These are phyloP conservation scores for Drosophila kurseongensis DNA, from an alignment of 1,140 invertebrate species.

Conservation along the genomic window DNA sequence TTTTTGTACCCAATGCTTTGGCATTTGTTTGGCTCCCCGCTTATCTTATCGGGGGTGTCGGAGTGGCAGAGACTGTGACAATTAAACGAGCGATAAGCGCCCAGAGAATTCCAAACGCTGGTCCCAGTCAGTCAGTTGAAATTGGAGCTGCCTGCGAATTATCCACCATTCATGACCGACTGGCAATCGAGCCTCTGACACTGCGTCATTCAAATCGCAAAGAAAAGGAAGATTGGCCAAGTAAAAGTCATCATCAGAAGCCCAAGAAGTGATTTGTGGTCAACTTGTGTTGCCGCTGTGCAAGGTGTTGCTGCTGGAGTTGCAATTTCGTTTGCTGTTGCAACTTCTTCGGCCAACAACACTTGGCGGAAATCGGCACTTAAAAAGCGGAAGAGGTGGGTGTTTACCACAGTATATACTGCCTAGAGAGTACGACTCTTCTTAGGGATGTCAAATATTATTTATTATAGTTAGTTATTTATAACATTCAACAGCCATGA, in stretches of 20 bases:
- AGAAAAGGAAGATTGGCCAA: background rate
- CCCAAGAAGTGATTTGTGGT: slow-evolving; percentile 28
- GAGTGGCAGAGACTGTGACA: slow-evolving; percentile 3
- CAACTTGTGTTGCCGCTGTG: slow-evolving; percentile 7
- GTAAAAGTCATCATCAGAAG: slow-evolving; percentile 8
- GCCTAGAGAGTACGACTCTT: too few relatives aligned
- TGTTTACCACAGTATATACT: slow-evolving; percentile 19
- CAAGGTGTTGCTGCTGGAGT: background rate
- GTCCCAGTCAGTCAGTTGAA: slow-evolving; percentile 40
- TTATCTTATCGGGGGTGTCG: slow-evolving; percentile 55
- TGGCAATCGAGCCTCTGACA: slow-evolving; percentile 9
- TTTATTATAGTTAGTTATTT: too few relatives aligned
- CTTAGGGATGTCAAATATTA: too few relatives aligned
- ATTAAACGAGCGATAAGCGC: slow-evolving; percentile 42
- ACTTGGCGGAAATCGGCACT: slow-evolving; percentile 35
- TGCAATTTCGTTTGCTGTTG: background rate
- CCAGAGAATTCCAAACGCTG: slow-evolving; percentile 32
- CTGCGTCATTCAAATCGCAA: slow-evolving; percentile 41
- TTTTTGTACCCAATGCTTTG: slow-evolving; percentile 11
- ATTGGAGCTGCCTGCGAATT: slow-evolving; percentile 68
- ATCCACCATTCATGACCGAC: slow-evolving; percentile 16
- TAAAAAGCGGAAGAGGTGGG: slow-evolving; percentile 38
- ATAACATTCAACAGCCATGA: too few relatives aligned
- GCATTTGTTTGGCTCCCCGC: slow-evolving; percentile 29
- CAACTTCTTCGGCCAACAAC: background rate